Conservation (phyloP, 1,140 invertebrate genomes). For the Adelges cooleyi region DNA sequence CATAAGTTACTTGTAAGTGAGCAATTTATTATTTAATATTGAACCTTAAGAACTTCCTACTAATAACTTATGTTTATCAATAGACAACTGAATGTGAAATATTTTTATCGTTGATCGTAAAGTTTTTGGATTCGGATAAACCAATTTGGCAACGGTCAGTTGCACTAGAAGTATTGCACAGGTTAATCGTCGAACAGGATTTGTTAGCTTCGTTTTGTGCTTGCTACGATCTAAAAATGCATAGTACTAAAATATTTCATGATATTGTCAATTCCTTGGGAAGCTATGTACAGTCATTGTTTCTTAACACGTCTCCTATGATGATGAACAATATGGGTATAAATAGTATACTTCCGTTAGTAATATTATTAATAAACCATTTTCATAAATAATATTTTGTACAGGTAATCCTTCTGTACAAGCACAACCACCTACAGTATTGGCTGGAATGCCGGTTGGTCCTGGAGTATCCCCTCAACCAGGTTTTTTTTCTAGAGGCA, state of each 20-base stretch:
- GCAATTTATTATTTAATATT: too few species aligned
- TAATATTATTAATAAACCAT: too few species aligned
- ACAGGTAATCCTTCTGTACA: slow-evolving; percentile 38
- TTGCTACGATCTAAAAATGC: slow-evolving; percentile 86
- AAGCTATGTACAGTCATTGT: slow-evolving; percentile 88
- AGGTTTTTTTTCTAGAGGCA: slow-evolving; percentile 83
- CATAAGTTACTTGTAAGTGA: slow-evolving; percentile 73
- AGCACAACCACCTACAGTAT: slow-evolving; percentile 54
- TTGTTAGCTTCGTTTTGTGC: slow-evolving; percentile 83
- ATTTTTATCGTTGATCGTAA: slow-evolving; percentile 90
- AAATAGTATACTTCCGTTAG: too few species aligned
- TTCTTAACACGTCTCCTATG: slow-evolving; percentile 46
- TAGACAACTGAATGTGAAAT: slow-evolving; percentile 97
- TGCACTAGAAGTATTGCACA: slow-evolving; percentile 90
- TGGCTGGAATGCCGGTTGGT: slow-evolving; percentile 57
- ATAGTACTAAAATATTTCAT: slow-evolving; percentile 85
- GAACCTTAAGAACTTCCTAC: too few species aligned
- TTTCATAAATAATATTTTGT: too few species aligned
- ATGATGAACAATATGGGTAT: too few species aligned
- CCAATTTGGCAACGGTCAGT: slow-evolving; percentile 89
- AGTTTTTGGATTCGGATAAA: slow-evolving; percentile 94
- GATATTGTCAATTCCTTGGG: slow-evolving; percentile 92
- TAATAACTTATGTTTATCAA: not conserved
- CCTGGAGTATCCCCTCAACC: slow-evolving; percentile 72
- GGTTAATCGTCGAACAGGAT: slow-evolving; percentile 78